phyloP scores from a whole-genome alignment of 1,140 invertebrate species.

The Drosophila pruinosa region DNA sequence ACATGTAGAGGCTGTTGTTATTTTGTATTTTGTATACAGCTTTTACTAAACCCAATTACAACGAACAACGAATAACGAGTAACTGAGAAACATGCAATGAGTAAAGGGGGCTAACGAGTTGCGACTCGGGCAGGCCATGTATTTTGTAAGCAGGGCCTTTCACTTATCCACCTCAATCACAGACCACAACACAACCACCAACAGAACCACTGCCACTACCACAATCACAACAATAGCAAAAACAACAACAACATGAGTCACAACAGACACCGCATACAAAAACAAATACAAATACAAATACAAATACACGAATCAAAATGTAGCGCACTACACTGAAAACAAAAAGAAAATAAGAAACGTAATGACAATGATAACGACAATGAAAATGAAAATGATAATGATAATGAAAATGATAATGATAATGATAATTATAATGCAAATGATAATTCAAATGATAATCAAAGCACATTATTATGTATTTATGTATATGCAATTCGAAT shows the following conservation, averaged over 20 bases:
- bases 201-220: slow-evolving; percentile 19
- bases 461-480: slow-evolving; percentile 45
- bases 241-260: slow-evolving; percentile 33
- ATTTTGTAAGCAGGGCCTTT: slow-evolving; percentile 14
- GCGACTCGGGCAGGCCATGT: not conserved
- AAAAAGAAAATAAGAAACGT: slow-evolving; percentile 12
- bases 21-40: slow-evolving; percentile 51
- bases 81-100: not conserved
- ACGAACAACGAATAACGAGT: slow-evolving; percentile 22
- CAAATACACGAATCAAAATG: not conserved
- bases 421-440: slow-evolving; percentile 1
- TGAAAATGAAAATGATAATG: slow-evolving; percentile 2
- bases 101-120: not conserved
- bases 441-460: slow-evolving; percentile 16
- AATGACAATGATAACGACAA: slow-evolving; percentile 9
- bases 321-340: slow-evolving; percentile 53
- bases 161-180: slow-evolving; percentile 38
- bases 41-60: slow-evolving; percentile 33
- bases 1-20: slow-evolving; percentile 43
- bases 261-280: slow-evolving; percentile 46
- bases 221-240: slow-evolving; percentile 31
- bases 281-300: too few relatives aligned
- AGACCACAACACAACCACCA: slow-evolving; percentile 50
- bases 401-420: slow-evolving; percentile 12
- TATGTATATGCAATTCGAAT: slow-evolving; percentile 32